These are phyloP conservation scores for Cacatua alba DNA, from an alignment of 2,113 vertebrate genomes.

Conservation along the genomic window DNA sequence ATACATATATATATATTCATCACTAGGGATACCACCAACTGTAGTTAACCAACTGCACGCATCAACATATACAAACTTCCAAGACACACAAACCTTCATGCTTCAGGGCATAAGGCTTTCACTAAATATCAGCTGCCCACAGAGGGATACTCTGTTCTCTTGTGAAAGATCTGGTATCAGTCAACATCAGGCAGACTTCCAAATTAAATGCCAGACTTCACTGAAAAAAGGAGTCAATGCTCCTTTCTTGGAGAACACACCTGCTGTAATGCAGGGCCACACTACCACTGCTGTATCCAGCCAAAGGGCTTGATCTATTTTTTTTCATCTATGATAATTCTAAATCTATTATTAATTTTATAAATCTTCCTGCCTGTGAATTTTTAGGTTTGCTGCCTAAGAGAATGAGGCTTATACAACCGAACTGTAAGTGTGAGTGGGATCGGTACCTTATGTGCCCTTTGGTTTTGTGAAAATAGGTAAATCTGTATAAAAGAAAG, in stretches of 20 bases:
- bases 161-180: background rate
- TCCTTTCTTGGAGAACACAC: background rate
- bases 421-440: background rate
- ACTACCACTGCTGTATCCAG: too few species aligned
- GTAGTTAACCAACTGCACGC: background rate
- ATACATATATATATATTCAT: background rate
- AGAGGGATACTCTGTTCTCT: background rate
- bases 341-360: background rate
- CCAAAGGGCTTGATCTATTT: background rate
- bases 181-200: background rate
- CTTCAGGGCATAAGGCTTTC: background rate
- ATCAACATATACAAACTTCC: background rate
- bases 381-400: background rate
- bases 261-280: background rate
- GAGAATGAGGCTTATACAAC: background rate
- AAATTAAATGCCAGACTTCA: background rate
- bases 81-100: background rate
- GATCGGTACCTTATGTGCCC: rapidly evolving
- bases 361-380: background rate
- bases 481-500: background rate
- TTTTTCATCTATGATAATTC: background rate
- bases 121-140: background rate
- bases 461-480: background rate
- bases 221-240: background rate
- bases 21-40: background rate